phyloP scores from a whole-genome alignment of 2,113 vertebrate species.

The Pheucticus melanocephalus region DNA sequence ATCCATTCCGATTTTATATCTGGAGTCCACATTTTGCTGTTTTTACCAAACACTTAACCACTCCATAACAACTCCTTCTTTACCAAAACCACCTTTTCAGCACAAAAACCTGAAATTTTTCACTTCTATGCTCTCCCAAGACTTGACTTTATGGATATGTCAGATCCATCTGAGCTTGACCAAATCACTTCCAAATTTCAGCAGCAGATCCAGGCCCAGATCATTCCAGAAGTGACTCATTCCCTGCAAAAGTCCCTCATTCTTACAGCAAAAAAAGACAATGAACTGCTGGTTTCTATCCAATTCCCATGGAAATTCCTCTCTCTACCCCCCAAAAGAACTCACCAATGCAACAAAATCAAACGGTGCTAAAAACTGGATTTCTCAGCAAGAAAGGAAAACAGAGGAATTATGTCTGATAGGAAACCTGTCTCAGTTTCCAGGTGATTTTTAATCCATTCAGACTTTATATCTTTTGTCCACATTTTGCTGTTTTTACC shows the following conservation, averaged over 20 bases:
- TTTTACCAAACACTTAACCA: no score
- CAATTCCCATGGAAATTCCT: neutral
- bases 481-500: neutral
- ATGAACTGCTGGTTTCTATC: neutral
- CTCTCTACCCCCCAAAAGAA: fast-evolving
- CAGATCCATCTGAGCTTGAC: no score
- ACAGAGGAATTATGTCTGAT: neutral
- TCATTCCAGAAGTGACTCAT: neutral
- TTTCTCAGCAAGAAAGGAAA: neutral
- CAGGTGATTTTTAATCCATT: neutral
- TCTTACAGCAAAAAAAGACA: neutral
- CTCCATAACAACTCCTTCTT: no score
- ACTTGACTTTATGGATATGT: no score
- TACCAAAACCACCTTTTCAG: no score
- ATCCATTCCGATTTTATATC: neutral
- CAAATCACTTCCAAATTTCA: no score
- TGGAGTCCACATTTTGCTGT: fast-evolving
- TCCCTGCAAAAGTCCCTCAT: neutral
- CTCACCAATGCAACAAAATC: neutral
- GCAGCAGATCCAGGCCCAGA: no score
- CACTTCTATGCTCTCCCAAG: no score
- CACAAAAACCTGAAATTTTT: no score
- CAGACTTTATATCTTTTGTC: neutral
- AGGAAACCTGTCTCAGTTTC: neutral
- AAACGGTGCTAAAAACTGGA: neutral